Conservation (phyloP, 2,113 vertebrate species). For the Eupsittula cactorum region DNA sequence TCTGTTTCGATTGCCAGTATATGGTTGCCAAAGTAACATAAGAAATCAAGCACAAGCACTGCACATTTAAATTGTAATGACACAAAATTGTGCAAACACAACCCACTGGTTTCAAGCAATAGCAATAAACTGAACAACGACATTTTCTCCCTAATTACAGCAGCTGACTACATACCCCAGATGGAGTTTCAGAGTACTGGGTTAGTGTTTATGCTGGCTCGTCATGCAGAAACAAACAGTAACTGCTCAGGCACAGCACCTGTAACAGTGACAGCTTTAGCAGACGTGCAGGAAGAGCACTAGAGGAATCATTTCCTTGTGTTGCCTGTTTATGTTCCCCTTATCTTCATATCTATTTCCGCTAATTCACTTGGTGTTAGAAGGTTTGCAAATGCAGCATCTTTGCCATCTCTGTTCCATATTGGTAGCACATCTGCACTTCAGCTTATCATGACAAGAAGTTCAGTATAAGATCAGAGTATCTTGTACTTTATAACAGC, state of each 20-base stretch:
- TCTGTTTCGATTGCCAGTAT: neutral
- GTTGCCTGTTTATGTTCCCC: neutral
- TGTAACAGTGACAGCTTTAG: neutral
- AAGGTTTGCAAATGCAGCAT: neutral
- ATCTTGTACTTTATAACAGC: neutral
- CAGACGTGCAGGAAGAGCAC: neutral
- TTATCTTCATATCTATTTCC: neutral
- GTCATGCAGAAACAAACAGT: neutral
- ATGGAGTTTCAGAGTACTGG: neutral
- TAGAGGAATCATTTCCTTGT: neutral
- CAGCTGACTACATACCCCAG: neutral
- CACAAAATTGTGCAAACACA: neutral
- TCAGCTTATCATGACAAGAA: neutral
- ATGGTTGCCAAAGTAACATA: neutral
- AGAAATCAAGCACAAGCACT: accelerated
- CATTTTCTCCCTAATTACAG: neutral
- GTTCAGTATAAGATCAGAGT: neutral
- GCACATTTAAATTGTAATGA: neutral
- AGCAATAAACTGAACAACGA: neutral
- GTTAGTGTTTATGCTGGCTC: neutral
- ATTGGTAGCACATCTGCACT: neutral
- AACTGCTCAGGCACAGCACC: neutral
- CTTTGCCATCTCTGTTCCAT: neutral
- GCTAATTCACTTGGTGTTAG: neutral
- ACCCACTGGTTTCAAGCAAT: neutral